Conservation (phyloP, 2,113 vertebrate genomes). For the Hymenochirus boettgeri region DNA sequence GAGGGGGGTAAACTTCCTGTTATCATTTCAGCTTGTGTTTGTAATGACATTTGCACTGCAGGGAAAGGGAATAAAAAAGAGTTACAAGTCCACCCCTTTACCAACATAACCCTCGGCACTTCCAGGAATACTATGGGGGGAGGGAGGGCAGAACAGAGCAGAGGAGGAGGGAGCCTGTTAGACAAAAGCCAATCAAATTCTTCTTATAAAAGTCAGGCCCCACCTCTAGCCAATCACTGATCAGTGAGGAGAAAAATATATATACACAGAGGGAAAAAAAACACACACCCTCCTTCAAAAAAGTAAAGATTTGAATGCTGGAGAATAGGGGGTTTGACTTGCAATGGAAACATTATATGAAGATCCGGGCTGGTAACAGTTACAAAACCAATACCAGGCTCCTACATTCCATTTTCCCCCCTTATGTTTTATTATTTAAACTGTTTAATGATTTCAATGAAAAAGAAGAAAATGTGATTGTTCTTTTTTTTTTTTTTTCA, state of each 20-base stretch:
- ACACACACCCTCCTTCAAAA: conserved; percentile 24
- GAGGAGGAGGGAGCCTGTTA: conserved; percentile 42
- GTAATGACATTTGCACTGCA: conserved; percentile 41
- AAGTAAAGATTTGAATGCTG: conserved; percentile 35
- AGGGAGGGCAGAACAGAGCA: conserved; percentile 48
- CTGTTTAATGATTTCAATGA: too few species aligned
- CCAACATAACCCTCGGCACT: conserved; percentile 39
- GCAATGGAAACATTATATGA: conserved; percentile 26
- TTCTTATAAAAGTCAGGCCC: conserved; percentile 2
- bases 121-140: conserved; percentile 34
- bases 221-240: conserved; percentile 11
- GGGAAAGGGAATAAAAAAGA: conserved; percentile 41
- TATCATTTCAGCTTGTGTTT: conserved; percentile 41
- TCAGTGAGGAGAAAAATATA: conserved; percentile 6
- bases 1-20: conserved; percentile 31
- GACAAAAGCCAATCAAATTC: conserved; percentile 26
- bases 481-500: too few species aligned
- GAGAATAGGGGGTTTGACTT: conserved; percentile 29
- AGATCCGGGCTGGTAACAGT: conserved; percentile 6
- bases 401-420: too few species aligned
- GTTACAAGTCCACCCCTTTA: conserved; percentile 37
- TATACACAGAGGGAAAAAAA: conserved; percentile 11
- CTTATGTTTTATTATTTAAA: too few species aligned
- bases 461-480: too few species aligned
- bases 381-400: too few species aligned